Conservation (phyloP, 2,888 invertebrate genomes). For the Tromatobia lineatoria region DNA sequence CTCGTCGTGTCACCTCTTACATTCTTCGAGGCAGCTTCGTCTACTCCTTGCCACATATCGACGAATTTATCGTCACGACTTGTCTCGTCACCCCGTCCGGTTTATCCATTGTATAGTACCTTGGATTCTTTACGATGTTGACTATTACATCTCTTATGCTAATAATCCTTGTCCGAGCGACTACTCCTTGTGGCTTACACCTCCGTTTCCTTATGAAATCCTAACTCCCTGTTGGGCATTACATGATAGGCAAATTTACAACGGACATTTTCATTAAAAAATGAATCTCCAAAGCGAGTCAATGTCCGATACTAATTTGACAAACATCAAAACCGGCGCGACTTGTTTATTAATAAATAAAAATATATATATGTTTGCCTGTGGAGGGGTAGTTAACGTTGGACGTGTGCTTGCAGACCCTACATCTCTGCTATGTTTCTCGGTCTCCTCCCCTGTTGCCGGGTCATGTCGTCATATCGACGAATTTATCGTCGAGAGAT, state of each 20-base stretch:
- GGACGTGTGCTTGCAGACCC: constrained; percentile 8
- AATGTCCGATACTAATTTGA: too few species aligned
- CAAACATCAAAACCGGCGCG: too few species aligned
- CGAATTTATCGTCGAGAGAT: constrained; percentile 76
- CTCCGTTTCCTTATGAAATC: constrained; percentile 21
- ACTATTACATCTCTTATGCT: constrained; percentile 68
- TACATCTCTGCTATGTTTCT: constrained; percentile 5
- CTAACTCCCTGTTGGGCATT: constrained; percentile 49
- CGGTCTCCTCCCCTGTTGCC: constrained; percentile 54
- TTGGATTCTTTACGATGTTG: constrained; percentile 79
- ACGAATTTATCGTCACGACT: constrained; percentile 60
- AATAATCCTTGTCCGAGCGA: constrained; percentile 61
- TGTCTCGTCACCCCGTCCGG: constrained; percentile 37
- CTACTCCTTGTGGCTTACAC: constrained; percentile 65
- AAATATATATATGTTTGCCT: neutral
- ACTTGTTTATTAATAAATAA: neutral
- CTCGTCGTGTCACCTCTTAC: constrained; percentile 60
- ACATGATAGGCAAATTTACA: constrained; percentile 45
- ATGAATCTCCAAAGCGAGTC: too few species aligned
- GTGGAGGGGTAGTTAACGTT: neutral
- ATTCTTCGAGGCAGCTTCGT: constrained; percentile 31
- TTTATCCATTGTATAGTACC: constrained; percentile 53
- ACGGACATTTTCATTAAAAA: too few species aligned
- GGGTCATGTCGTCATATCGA: constrained; percentile 74
- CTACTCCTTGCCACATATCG: constrained; percentile 32